Percentiles rank a stretch among this genome's conserved stretches.
Conservation (phyloP, 2,797 vertebrate species). For the Graptemys geographica region DNA sequence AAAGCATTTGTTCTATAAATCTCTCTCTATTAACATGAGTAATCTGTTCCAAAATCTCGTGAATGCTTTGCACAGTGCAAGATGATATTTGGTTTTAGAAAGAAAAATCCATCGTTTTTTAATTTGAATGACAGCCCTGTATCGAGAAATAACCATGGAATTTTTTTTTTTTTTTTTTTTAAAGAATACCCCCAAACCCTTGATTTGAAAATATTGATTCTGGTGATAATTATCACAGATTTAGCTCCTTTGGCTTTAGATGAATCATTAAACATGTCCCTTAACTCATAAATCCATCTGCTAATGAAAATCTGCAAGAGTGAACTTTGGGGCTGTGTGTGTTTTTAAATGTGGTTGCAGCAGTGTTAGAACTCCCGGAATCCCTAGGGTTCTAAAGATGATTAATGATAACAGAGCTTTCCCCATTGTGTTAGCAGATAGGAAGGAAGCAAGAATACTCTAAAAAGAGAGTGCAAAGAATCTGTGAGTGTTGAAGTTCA, state of each 20-base stretch:
- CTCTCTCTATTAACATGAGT: not conserved
- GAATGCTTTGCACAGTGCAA: not conserved
- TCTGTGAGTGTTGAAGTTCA: conserved; percentile 47
- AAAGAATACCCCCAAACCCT: not conserved
- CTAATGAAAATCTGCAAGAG: not conserved
- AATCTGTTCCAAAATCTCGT: not conserved
- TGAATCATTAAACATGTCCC: not conserved
- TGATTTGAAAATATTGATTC: conserved; percentile 33
- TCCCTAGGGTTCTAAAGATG: conserved; percentile 58
- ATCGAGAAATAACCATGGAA: not conserved
- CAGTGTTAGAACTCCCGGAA: not conserved
- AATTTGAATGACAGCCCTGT: not conserved
- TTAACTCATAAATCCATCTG: not conserved
- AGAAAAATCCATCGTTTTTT: not conserved
- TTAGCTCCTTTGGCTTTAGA: conserved; percentile 15
- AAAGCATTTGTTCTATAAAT: not conserved
- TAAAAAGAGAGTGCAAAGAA: conserved; percentile 70
- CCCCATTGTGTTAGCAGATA: conserved; percentile 72
- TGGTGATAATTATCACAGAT: not conserved
- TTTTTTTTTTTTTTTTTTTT: no score
- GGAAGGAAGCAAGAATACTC: conserved; percentile 80
- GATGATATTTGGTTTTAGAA: not conserved
- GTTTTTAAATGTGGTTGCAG: conserved; percentile 32
- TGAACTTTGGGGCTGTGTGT: not conserved
- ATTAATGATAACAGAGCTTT: conserved; percentile 72